Evolutionary conservation across 23 tunicate species (phyloP).

Genomic region (Corella eumyota): DNA sequence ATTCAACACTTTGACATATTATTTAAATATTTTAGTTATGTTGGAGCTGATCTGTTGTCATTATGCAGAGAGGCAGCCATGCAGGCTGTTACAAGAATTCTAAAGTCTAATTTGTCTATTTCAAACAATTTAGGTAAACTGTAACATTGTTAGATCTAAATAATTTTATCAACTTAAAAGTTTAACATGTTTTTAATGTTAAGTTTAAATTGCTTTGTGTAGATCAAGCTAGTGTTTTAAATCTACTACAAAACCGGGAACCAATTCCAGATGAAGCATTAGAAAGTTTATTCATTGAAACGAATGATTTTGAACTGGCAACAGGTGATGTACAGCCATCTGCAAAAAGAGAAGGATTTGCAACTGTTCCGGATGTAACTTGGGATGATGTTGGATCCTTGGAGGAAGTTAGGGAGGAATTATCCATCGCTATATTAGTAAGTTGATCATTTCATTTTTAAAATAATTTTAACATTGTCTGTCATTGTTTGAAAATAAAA

Average conservation of each 20-base stretch:
- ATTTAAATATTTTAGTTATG: conserved; percentile 5
- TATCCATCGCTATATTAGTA: conserved; percentile 67
- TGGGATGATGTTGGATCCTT: conserved; percentile 91
- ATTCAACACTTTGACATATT: neutral
- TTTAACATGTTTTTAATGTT: too few species aligned
- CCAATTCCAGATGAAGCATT: conserved; percentile 30
- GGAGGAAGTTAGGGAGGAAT: conserved; percentile 66
- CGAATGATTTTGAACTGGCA: conserved; percentile 54
- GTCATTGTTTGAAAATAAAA: too few species aligned
- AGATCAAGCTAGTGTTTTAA: neutral
- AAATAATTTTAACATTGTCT: too few species aligned
- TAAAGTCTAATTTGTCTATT: conserved; percentile 36
- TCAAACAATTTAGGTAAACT: too few species aligned
- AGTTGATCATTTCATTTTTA: too few species aligned
- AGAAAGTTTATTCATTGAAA: conserved; percentile 25
- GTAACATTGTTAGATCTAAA: too few species aligned
- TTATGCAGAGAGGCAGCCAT: conserved; percentile 60
- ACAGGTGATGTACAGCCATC: conserved; percentile 59
- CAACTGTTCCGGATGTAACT: conserved; percentile 81
- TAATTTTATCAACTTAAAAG: too few species aligned
- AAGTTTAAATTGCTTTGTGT: too few species aligned
- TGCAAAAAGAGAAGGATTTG: conserved; percentile 90
- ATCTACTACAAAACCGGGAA: neutral
- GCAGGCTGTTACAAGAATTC: conserved; percentile 16
- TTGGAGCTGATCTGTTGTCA: conserved; percentile 45